Evolutionary conservation across 2,113 vertebrate species (phyloP).

Genomic region (Megaleporinus macrocephalus): DNA sequence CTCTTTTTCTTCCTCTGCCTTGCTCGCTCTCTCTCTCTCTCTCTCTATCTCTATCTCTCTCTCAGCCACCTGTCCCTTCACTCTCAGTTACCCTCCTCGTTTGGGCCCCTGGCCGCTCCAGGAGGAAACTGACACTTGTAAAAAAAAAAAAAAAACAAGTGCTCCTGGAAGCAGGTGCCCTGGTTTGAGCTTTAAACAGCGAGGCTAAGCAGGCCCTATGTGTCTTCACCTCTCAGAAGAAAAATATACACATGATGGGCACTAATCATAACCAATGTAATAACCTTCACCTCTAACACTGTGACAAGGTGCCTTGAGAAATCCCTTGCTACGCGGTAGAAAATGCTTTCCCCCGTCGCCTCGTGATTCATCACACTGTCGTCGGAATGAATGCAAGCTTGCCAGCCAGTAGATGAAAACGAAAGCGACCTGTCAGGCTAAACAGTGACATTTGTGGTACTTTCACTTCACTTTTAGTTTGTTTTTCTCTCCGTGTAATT

Average conservation of each 20-base stretch:
- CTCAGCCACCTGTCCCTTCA: conserved; percentile 24
- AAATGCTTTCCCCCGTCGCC: background rate
- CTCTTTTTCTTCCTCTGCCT: background rate
- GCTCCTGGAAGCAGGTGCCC: background rate
- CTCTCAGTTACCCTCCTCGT: conserved; percentile 11
- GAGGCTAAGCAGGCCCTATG: background rate
- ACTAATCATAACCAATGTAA: conserved; percentile 26
- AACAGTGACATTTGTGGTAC: background rate
- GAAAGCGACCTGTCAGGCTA: background rate
- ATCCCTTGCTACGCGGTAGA: background rate
- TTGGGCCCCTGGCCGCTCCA: conserved; percentile 12
- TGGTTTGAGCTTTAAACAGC: background rate
- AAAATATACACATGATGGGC: background rate
- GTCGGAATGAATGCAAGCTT: background rate
- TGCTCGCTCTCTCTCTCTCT: background rate
- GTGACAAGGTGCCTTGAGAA: background rate
- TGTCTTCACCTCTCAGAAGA: background rate
- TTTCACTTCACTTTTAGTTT: background rate
- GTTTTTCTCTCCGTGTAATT: background rate
- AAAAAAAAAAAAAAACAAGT: no score
- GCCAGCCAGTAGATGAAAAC: background rate
- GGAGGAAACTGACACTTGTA: conserved; percentile 7
- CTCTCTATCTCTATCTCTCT: background rate
- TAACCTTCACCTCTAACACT: background rate
- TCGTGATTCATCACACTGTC: background rate